These are phyloP conservation scores for Eonycteris spelaea DNA, from an alignment of 2,113 vertebrate species.

Conservation along the genomic window DNA sequence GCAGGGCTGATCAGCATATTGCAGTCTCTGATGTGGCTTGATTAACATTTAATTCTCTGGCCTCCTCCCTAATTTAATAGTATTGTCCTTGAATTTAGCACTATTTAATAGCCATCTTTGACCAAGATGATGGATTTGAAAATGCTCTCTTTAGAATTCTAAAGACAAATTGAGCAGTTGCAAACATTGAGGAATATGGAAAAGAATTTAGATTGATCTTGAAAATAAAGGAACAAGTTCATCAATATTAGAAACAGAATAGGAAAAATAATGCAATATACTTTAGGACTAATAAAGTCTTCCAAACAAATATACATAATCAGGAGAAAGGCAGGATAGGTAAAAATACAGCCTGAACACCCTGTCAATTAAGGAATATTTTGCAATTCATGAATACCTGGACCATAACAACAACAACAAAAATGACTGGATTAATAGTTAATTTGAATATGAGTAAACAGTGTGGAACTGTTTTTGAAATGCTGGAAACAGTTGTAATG, in stretches of 20 bases:
- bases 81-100: background rate
- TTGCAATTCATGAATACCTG: background rate
- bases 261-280: background rate
- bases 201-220: background rate
- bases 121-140: background rate
- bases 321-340: background rate
- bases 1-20: too few relatives aligned
- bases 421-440: background rate
- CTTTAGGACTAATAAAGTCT: background rate
- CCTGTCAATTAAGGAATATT: background rate
- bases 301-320: background rate
- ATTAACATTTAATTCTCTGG: too few relatives aligned
- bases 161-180: background rate
- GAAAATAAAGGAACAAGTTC: background rate
- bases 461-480: background rate
- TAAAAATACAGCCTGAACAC: background rate
- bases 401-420: background rate
- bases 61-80: too few relatives aligned
- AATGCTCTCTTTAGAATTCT: background rate
- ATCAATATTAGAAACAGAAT: background rate
- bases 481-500: background rate
- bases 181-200: background rate
- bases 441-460: background rate
- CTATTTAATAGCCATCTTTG: background rate
- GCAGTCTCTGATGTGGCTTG: too few relatives aligned